Percentiles rank a stretch among this genome's conserved stretches.
Evolutionary conservation across 2,888 invertebrate genomes (phyloP).

Genomic region (Leptinotarsa peninsularis): DNA sequence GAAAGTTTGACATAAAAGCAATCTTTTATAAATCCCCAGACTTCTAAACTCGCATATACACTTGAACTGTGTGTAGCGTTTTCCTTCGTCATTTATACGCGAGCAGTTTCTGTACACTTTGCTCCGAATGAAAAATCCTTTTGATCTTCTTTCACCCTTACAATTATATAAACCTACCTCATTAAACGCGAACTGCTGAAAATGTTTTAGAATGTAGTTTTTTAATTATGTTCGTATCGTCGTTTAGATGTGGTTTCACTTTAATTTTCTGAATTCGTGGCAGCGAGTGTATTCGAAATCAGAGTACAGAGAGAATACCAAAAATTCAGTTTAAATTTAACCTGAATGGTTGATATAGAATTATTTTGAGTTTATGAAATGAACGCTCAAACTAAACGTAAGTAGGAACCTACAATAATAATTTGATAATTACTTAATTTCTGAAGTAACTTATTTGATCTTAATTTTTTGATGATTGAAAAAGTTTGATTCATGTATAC

Average conservation of each 20-base stretch:
- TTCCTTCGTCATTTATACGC: constrained; percentile 48
- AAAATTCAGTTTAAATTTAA: too few species aligned
- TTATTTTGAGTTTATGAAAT: too few species aligned
- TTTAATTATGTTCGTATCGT: constrained; percentile 26
- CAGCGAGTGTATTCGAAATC: neutral
- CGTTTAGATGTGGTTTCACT: constrained; percentile 16
- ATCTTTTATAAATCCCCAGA: constrained; percentile 54
- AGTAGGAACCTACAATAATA: too few species aligned
- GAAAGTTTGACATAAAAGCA: constrained; percentile 55
- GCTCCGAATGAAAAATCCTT: constrained; percentile 48
- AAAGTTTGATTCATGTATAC: too few species aligned
- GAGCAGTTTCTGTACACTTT: constrained; percentile 47
- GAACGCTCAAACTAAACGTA: too few species aligned
- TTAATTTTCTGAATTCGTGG: neutral
- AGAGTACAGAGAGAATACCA: neutral
- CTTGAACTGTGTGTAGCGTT: constrained; percentile 47
- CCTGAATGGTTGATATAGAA: too few species aligned
- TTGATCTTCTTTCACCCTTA: constrained; percentile 59
- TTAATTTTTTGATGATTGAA: too few species aligned
- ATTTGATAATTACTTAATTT: too few species aligned
- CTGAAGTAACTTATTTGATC: too few species aligned
- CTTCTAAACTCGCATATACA: constrained; percentile 51
- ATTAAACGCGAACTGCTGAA: constrained; percentile 56
- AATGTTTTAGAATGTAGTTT: constrained; percentile 38
- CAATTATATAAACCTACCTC: constrained; percentile 59